Evolutionary conservation across 2,113 vertebrate genomes (phyloP).

Genomic region (Eudyptes chrysolophus): DNA sequence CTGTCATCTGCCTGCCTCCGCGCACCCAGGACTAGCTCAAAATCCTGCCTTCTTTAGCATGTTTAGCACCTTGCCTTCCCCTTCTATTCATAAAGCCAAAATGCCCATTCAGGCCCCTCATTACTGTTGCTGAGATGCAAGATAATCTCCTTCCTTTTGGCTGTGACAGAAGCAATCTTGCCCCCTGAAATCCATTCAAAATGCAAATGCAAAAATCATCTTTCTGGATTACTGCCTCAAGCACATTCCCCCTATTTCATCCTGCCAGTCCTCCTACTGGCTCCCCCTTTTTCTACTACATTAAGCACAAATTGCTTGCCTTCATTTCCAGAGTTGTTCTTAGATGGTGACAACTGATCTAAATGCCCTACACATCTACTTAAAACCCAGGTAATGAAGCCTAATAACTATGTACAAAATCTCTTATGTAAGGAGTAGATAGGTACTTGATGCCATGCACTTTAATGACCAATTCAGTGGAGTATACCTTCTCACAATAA

Average conservation of each 20-base stretch:
- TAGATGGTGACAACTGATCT: background rate
- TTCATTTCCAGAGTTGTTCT: conserved; percentile 35
- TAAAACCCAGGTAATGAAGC: conserved; percentile 27
- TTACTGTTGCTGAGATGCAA: background rate
- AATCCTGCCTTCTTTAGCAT: background rate
- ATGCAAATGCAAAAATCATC: conserved; percentile 51
- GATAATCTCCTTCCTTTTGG: conserved; percentile 30
- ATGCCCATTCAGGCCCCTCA: background rate
- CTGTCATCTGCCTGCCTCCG: background rate
- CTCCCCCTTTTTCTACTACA: conserved; percentile 39
- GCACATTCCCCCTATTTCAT: conserved; percentile 9
- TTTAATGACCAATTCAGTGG: background rate
- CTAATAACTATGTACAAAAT: background rate
- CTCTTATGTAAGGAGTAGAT: background rate
- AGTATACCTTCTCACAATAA: background rate
- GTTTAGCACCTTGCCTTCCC: background rate
- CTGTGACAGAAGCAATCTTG: conserved; percentile 2
- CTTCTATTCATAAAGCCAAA: background rate
- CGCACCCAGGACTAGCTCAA: background rate
- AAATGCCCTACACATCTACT: conserved; percentile 1
- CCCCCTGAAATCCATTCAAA: conserved; percentile 49
- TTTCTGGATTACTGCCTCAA: conserved; percentile 51
- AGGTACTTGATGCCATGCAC: background rate
- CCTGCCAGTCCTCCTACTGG: background rate
- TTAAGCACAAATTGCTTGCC: conserved; percentile 57